Conservation (phyloP, 1,140 invertebrate genomes). For the Plectrocnemia conspersa region DNA sequence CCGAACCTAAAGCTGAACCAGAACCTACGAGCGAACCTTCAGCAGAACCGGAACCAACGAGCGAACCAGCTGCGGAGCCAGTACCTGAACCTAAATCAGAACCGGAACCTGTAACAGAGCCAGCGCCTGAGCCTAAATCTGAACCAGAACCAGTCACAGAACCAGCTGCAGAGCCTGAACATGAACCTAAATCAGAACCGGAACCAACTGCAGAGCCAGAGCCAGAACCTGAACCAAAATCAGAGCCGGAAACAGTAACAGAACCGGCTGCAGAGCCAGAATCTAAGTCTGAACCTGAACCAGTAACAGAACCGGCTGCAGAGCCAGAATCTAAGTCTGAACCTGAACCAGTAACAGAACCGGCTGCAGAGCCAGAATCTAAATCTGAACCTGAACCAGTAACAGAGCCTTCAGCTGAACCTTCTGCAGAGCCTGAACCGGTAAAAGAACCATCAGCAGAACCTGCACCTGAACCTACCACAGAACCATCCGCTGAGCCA, state of each 20-base stretch:
- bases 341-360: constrained; percentile 25
- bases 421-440: constrained; percentile 23
- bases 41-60: constrained; percentile 33
- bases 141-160: constrained; percentile 37
- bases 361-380: constrained; percentile 35
- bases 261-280: constrained; percentile 20
- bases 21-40: constrained; percentile 31
- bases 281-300: constrained; percentile 26
- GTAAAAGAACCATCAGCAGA: constrained; percentile 34
- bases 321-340: constrained; percentile 37
- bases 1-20: constrained; percentile 35
- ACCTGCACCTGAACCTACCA: constrained; percentile 16
- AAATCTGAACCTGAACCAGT: constrained; percentile 26
- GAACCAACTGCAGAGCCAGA: constrained; percentile 33
- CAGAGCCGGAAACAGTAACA: constrained; percentile 36
- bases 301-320: constrained; percentile 30
- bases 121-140: constrained; percentile 37
- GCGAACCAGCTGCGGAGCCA: constrained; percentile 39
- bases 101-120: constrained; percentile 38
- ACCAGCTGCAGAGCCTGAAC: constrained; percentile 38
- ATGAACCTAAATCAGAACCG: constrained; percentile 30
- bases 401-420: constrained; percentile 30
- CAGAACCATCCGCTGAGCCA: constrained; percentile 33
- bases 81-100: constrained; percentile 37
- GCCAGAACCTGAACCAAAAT: constrained; percentile 35